Evolutionary conservation across 2,888 invertebrate genomes (phyloP), one percentile per base, ranked within the genome.

Genomic region (Dryadula phaetusa): DNA sequence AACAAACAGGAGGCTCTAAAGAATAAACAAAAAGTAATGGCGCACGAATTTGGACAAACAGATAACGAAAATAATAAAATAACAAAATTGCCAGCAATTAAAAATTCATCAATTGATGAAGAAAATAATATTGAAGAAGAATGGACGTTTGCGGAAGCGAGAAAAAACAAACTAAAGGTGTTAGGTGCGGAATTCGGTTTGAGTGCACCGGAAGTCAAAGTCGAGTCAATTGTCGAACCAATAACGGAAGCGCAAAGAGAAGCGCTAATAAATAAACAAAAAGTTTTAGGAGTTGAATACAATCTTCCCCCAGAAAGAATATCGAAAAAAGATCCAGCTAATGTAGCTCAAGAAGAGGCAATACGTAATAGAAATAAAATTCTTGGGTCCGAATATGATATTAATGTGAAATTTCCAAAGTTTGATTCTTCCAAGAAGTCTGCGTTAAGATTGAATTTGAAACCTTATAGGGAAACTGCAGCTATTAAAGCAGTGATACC

Each of bases 241-340:
- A 79, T 73, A 70, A 91, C 89, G 0, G 89, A 92, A 2, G 93
- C 93, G 2, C 91, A 95, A 66, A 94, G 92, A 14, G 94, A 94
- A 65, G 95, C 95, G 0, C 84, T 95, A 70, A 82, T 88, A 60
- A 95, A 95, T 75, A 95, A 94, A 80, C 77, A 94, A 20, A 95
- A 93, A 81, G 90, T 95, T 1, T 79, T 95, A 65, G 92, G 93
- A 3, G 93, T 94, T 0, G 95, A 95, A 79, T 95, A 94, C 72
- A 94, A 93, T 62, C 80, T 93, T 2, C 88, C 91, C 5, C 46
- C 77, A 0, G 80, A 81, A 70, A 66, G 68, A 14, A 10, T 71
- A 14, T 53, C 66, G 22, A 80, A 76, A 63, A 85, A 80, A 20
- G 85, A 85, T 56, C 85, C 86, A 0, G 79, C 80, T 0, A 92